A percentile compares a stretch with the other conserved stretches of the same genome.
Conservation (phyloP, 2,888 invertebrate genomes). For the Philereme transversata region DNA sequence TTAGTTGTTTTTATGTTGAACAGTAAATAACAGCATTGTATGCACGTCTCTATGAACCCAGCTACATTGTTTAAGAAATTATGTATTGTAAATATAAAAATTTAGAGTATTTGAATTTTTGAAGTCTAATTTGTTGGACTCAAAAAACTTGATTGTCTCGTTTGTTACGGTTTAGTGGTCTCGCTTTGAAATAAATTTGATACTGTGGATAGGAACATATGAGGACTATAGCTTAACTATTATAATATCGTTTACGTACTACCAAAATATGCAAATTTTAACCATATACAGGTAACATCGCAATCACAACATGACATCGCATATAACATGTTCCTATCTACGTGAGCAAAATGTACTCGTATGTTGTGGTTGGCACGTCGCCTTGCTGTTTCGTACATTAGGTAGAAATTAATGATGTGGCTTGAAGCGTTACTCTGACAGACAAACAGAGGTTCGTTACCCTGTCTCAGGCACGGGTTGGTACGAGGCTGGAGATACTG, state of each 20-base stretch:
- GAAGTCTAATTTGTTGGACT: no score
- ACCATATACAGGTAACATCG: conserved; percentile 1
- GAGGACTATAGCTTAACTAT: no score
- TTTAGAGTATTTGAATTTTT: no score
- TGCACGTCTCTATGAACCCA: no score
- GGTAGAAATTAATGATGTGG: conserved; percentile 76
- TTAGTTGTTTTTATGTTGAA: no score
- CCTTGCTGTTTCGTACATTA: conserved; percentile 61
- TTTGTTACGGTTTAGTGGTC: no score
- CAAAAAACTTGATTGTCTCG: no score
- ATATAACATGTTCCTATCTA: neutral
- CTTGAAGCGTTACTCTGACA: conserved; percentile 60
- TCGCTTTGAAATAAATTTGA: no score
- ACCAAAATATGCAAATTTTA: conserved; percentile 5
- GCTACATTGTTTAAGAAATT: no score
- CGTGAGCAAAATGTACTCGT: conserved; percentile 3
- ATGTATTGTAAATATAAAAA: no score
- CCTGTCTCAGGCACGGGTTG: conserved; percentile 44
- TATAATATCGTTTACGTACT: neutral
- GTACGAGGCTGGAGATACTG: neutral
- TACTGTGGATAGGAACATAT: no score
- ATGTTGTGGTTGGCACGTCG: neutral
- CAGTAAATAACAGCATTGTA: no score
- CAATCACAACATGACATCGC: conserved; percentile 1
- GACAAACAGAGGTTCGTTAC: conserved; percentile 64